Evolutionary conservation across 2,888 invertebrate genomes (phyloP).

Genomic region (Dione juno): DNA sequence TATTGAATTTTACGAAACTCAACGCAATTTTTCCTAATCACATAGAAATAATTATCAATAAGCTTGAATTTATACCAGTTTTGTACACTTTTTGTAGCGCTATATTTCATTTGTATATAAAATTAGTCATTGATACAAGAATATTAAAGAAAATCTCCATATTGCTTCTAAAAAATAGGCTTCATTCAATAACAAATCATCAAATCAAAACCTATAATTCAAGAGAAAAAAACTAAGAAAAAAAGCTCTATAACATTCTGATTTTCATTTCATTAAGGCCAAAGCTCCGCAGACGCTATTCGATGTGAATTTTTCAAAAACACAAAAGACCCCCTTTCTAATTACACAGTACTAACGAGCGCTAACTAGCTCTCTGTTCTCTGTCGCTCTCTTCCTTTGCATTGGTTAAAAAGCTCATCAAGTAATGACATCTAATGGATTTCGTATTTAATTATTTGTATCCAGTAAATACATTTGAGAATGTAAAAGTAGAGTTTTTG

Average conservation of each 20-base stretch:
- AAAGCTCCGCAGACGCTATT: conserved; percentile 13
- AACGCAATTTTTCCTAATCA: too few species aligned
- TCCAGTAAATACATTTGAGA: conserved; percentile 10
- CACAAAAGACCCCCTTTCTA: conserved; percentile 21
- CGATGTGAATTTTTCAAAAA: conserved; percentile 2
- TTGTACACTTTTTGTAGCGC: too few species aligned
- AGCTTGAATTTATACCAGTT: too few species aligned
- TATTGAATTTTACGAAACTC: too few species aligned
- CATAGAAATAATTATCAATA: too few species aligned
- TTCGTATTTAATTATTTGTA: not conserved
- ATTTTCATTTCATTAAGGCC: conserved; percentile 6
- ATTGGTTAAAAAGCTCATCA: not conserved
- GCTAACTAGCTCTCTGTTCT: conserved; percentile 28
- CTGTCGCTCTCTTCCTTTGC: not conserved
- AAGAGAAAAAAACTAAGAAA: not conserved
- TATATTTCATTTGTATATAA: too few species aligned
- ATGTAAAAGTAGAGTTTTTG: too few species aligned
- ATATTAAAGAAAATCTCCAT: not conserved
- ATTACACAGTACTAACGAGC: conserved; percentile 23
- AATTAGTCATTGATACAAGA: not conserved
- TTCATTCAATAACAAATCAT: not conserved
- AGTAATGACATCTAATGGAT: conserved; percentile 7
- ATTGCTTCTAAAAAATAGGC: not conserved
- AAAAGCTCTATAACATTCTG: conserved; percentile 3
- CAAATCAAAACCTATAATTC: not conserved